A percentile compares a stretch with the other conserved stretches of the same genome.
phyloP scores from a whole-genome alignment of 2,113 vertebrate species.

The Rhodinocichla rosea region DNA sequence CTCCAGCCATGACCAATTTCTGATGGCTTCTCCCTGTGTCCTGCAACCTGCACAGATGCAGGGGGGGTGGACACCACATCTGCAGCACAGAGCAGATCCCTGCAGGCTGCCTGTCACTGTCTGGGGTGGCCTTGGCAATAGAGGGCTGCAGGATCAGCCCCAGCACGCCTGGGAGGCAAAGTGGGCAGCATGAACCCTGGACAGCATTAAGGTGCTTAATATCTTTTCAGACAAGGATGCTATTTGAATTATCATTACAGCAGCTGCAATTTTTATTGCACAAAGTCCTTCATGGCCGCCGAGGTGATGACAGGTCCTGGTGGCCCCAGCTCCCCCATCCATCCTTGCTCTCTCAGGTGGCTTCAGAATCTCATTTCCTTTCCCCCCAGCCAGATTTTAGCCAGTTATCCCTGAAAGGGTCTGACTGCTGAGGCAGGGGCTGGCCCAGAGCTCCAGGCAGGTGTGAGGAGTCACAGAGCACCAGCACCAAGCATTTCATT shows the following conservation, averaged over 20 bases:
- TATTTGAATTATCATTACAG: neutral
- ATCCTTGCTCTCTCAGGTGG: neutral
- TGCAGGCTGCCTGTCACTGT: rapidly evolving
- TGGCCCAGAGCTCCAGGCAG: neutral
- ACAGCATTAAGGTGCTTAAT: rapidly evolving
- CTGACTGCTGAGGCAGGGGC: rapidly evolving
- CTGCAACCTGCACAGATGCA: rapidly evolving
- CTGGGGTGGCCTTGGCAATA: neutral
- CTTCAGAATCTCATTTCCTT: neutral
- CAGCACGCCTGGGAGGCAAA: neutral
- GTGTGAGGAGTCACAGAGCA: neutral
- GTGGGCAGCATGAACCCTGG: neutral
- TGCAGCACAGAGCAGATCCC: neutral
- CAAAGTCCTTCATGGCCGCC: rapidly evolving
- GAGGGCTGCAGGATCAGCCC: neutral
- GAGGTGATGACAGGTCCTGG: neutral
- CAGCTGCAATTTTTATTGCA: neutral
- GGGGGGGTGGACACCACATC: rapidly evolving
- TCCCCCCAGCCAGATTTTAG: neutral
- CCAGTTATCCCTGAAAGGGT: neutral
- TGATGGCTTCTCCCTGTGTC: neutral
- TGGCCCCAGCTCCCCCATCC: neutral
- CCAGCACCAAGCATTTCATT: neutral
- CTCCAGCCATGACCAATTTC: neutral
- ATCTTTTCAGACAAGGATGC: neutral